Evolutionary conservation across 2,888 invertebrate genomes (phyloP).

Genomic region (Steinernema carpocapsae): DNA sequence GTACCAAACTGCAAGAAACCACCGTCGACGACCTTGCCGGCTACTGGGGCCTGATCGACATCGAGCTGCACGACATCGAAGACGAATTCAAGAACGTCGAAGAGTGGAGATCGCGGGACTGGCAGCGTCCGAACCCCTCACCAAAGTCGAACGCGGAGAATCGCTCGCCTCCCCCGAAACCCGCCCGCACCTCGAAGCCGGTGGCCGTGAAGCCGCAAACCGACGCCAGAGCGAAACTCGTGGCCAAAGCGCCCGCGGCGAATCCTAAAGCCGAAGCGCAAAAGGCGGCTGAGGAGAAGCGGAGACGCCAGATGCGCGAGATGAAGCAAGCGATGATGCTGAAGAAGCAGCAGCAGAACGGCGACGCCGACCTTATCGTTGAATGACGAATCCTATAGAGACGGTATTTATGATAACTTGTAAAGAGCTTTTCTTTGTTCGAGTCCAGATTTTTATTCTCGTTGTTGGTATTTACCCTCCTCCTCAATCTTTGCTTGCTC

Average conservation of each 20-base stretch:
- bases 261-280: not conserved
- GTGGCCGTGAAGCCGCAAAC: not conserved
- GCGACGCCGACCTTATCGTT: not conserved
- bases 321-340: not conserved
- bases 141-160: not conserved
- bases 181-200: not conserved
- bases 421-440: not conserved
- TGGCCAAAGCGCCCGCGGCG: too few relatives aligned
- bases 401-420: not conserved
- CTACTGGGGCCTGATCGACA: slow-evolving; percentile 54
- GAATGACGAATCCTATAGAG: not conserved
- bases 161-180: not conserved
- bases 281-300: slow-evolving; percentile 5
- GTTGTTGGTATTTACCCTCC: not conserved
- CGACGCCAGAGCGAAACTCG: too few relatives aligned
- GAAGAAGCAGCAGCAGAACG: not conserved
- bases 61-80: slow-evolving; percentile 51
- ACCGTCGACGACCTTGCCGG: slow-evolving; percentile 51
- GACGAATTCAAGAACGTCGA: slow-evolving; percentile 43
- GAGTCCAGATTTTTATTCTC: not conserved
- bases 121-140: slow-evolving; percentile 32
- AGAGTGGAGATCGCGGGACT: slow-evolving; percentile 39
- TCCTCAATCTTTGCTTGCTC: not conserved
- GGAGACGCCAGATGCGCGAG: not conserved
- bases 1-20: slow-evolving; percentile 46